phyloP scores from a whole-genome alignment of 2,888 invertebrate genomes.

The Phrixothrix hirtus region DNA sequence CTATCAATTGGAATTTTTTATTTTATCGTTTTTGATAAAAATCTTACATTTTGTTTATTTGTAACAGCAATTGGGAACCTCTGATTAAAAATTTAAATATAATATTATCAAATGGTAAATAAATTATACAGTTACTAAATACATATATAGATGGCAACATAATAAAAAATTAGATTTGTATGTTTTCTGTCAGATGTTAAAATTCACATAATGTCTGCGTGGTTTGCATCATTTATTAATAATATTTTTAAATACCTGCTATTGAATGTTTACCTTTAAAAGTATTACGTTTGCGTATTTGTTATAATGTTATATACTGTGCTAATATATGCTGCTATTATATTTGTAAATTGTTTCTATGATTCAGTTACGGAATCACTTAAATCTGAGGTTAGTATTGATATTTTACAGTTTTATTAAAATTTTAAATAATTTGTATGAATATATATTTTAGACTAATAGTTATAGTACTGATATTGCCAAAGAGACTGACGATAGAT shows the following conservation, averaged over 20 bases:
- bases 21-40: too few species aligned
- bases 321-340: conserved; percentile 14
- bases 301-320: conserved; percentile 13
- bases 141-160: too few species aligned
- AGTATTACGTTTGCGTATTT: conserved; percentile 2
- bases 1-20: too few species aligned
- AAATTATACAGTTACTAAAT: too few species aligned
- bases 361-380: conserved; percentile 8
- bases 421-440: background rate
- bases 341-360: conserved; percentile 13
- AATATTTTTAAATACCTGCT: conserved; percentile 8
- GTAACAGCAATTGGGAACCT: too few species aligned
- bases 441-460: conserved; percentile 35
- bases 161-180: too few species aligned
- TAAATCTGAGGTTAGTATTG: conserved; percentile 23
- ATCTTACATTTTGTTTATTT: too few species aligned
- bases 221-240: conserved; percentile 26
- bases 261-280: conserved; percentile 17
- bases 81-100: too few species aligned
- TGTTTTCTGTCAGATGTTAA: too few species aligned
- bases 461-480: conserved; percentile 64
- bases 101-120: too few species aligned
- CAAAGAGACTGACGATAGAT: conserved; percentile 68
- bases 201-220: too few species aligned
- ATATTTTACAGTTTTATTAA: conserved; percentile 2